Base-by-base conservation (phyloP, 2,888 invertebrate genomes). In the Drosophila fulvimacula region DNA sequence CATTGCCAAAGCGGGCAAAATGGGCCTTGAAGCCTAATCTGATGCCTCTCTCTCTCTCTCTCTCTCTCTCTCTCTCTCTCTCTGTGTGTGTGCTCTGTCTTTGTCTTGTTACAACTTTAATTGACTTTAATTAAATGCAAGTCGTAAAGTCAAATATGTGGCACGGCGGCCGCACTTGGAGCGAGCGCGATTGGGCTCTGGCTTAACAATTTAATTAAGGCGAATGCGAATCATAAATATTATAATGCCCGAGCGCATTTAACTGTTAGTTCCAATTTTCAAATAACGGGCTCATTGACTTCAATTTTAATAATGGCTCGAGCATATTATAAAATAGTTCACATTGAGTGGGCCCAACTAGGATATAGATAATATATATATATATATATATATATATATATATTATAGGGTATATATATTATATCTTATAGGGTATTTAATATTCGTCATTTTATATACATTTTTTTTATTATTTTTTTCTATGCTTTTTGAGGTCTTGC, bases 121-220 rank as follows among this genome's bases (percentile, higher is more conserved):
- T 88, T 83, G 86, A 78, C 78, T 82, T 82, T 88, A 88, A 83
- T 85, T 83, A 83, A 82, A 85, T 88, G 86, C 88, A 85, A 80
- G 82, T 82, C 85, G 88, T 82, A 81, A 87, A 84, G 82, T 81
- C 82, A 87, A 87, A 81, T 87, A 69, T 78, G 70, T 77, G 65
- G 59, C 76, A 76, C 42, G 42, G 60, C 42, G 42, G 60, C 48
- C 61, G 48, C 70, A 63, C 65, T 46, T 34, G 42, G 21, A n/a
- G 38, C 38, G 38, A 24, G 30, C 15, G 51, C 53, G 48, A 51
- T 19, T 30, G 53, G 59, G 61, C 59, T 53, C 48, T 17, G 42
- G 42, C 44, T 49, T 75, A 78, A 67, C 82, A 88, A 88, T 85
- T 83, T 83, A 83, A 83, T 83, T 83, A 80, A 81, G 74, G 78